These are phyloP conservation scores for Episyrphus balteatus DNA, from an alignment of 1,140 invertebrate species.

Conservation along the genomic window DNA sequence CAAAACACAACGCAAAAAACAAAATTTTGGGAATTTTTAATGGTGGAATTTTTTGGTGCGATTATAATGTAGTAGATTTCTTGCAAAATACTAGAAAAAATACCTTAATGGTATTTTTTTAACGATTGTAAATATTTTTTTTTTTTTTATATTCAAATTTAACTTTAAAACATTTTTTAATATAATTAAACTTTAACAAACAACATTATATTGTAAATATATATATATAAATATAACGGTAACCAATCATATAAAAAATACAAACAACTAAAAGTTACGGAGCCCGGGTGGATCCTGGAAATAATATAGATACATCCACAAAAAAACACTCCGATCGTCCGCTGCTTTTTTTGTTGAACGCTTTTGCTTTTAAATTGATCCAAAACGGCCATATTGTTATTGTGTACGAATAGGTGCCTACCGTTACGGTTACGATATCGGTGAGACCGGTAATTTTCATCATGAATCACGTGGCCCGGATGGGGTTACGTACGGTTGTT, in stretches of 20 bases:
- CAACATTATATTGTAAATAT: too few species aligned
- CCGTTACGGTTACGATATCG: conserved; percentile 62
- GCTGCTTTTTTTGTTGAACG: neutral
- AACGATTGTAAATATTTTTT: conserved; percentile 3
- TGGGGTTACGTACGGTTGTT: conserved; percentile 66
- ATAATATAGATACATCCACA: neutral
- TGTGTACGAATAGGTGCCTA: conserved; percentile 44
- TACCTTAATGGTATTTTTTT: neutral
- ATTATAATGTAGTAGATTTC: neutral
- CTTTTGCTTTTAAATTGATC: neutral
- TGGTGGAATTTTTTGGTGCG: neutral
- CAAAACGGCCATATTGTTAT: neutral
- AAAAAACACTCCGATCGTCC: neutral
- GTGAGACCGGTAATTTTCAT: conserved; percentile 60
- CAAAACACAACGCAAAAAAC: conserved; percentile 3
- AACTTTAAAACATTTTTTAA: conserved; percentile 1
- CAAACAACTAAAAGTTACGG: conserved; percentile 1
- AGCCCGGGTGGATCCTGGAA: neutral
- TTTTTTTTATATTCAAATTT: conserved; percentile 12
- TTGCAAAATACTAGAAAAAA: neutral
- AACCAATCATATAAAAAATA: conserved; percentile 4
- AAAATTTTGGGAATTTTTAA: conserved; percentile 1
- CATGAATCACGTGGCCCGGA: conserved; percentile 62
- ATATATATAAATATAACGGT: too few species aligned
- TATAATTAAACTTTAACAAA: neutral